Conservation (phyloP, 2,797 vertebrate species). For the Monodelphis domestica region DNA sequence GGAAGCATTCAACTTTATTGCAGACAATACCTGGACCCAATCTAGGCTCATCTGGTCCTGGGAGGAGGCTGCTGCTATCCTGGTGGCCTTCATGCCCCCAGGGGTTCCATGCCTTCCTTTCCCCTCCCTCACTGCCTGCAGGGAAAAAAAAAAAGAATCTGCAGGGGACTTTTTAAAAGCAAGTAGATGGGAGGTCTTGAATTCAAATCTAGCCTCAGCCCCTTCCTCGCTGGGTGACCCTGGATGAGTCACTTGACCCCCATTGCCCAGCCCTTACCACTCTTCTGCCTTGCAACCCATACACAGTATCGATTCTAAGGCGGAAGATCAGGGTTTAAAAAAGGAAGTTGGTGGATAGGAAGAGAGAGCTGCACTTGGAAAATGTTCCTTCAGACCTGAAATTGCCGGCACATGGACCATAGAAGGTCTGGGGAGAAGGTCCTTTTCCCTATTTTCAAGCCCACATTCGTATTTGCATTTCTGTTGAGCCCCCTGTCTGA, state of each 20-base stretch:
- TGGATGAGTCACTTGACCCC: too few relatives aligned
- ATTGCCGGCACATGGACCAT: background rate
- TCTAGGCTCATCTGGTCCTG: background rate
- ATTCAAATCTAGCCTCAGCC: too few relatives aligned
- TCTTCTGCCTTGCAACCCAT: too few relatives aligned
- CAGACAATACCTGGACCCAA: background rate
- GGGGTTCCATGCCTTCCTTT: background rate
- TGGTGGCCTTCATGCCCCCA: background rate
- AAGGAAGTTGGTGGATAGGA: too few relatives aligned
- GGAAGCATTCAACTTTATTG: too few relatives aligned
- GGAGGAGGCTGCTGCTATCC: background rate
- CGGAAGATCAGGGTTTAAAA: too few relatives aligned
- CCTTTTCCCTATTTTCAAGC: background rate
- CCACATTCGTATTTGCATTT: background rate
- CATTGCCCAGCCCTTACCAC: too few relatives aligned
- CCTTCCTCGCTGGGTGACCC: too few relatives aligned
- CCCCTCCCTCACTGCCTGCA: background rate
- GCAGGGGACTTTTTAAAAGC: background rate
- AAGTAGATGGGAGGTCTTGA: too few relatives aligned
- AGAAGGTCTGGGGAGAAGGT: background rate
- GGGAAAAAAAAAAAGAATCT: background rate
- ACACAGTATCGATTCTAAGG: too few relatives aligned
- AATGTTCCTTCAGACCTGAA: too few relatives aligned
- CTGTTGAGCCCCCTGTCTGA: background rate
- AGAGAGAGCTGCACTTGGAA: background rate